Conservation (phyloP, 2,888 invertebrate species). For the Chalcis sispes region DNA sequence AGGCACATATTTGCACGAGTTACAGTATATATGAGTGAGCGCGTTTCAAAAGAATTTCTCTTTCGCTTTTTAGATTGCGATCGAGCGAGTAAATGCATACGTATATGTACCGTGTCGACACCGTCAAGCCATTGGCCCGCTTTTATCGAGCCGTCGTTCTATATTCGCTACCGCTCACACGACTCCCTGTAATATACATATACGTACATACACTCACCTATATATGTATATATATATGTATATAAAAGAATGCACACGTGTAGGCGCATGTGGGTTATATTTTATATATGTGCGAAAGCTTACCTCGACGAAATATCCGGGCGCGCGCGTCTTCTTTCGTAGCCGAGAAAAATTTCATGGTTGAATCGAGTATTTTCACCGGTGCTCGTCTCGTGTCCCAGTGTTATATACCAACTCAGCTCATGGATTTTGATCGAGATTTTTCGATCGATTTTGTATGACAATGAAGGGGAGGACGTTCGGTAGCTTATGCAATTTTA, state of each 20-base stretch:
- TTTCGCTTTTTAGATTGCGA: constrained; percentile 23
- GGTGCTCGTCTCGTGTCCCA: neutral
- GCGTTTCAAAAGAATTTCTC: constrained; percentile 26
- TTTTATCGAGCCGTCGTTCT: constrained; percentile 25
- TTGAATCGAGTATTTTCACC: constrained; percentile 7
- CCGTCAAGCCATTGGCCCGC: constrained; percentile 22
- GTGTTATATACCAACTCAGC: no score
- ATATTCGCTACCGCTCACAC: no score
- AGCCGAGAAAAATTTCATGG: constrained; percentile 19
- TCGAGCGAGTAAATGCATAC: constrained; percentile 10
- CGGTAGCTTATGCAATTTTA: no score
- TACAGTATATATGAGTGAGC: no score
- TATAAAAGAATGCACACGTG: neutral
- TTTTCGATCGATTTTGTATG: no score
- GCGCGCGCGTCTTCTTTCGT: no score
- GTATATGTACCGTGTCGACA: neutral
- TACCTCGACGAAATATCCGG: no score
- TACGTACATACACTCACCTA: no score
- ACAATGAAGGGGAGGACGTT: no score
- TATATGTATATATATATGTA: no score
- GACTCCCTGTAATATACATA: no score
- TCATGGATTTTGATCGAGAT: neutral
- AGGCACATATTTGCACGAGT: no score
- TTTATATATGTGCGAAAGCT: neutral
- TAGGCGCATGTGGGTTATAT: neutral